Evolutionary conservation across 2,888 invertebrate species (phyloP).

Genomic region (Pollenia amentaria): DNA sequence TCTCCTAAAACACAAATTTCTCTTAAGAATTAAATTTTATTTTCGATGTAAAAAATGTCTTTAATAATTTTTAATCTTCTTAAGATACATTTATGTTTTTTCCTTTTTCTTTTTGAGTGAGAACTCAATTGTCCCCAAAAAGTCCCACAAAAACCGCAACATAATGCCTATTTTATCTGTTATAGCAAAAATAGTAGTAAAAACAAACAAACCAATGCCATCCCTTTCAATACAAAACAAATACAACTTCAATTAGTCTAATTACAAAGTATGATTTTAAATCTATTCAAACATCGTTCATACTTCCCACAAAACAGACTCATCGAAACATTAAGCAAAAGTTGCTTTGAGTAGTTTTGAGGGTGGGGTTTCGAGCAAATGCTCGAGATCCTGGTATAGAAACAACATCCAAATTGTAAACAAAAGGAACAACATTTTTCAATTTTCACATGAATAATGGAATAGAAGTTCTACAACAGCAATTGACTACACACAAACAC

Average conservation of each 20-base stretch:
- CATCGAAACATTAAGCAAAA: conserved; percentile 17
- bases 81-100: background rate
- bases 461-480: conserved; percentile 16
- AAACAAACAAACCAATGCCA: conserved; percentile 30
- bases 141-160: conserved; percentile 38
- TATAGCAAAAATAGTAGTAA: background rate
- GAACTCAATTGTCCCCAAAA: background rate
- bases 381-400: background rate
- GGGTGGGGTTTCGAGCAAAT: background rate
- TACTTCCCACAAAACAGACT: conserved; percentile 1
- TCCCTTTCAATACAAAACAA: conserved; percentile 27
- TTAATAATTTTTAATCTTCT: background rate
- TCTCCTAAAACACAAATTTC: background rate
- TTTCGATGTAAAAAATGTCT: background rate
- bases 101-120: background rate
- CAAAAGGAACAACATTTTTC: conserved; percentile 62
- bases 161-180: conserved; percentile 33
- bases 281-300: conserved; percentile 35
- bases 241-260: conserved; percentile 65
- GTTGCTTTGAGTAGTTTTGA: background rate
- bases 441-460: conserved; percentile 67
- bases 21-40: background rate
- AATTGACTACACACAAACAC: background rate
- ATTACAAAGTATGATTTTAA: conserved; percentile 67
- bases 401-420: conserved; percentile 31